Conservation (phyloP, 2,888 invertebrate genomes). For the Sesamia inferens region DNA sequence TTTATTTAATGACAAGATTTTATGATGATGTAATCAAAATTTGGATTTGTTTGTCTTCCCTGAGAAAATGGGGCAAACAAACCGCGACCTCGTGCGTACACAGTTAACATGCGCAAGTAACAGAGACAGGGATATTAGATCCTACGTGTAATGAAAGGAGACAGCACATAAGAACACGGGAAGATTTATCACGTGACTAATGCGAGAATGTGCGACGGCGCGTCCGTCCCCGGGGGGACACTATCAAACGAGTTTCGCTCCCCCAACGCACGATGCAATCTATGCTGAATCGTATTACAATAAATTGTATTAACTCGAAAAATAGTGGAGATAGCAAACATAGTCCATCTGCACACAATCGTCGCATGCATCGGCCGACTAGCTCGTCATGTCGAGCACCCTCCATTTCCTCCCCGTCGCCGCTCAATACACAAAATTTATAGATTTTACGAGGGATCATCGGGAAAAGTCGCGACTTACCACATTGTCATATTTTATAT, state of each 20-base stretch:
- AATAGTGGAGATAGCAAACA: constrained; percentile 90
- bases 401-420: constrained; percentile 79
- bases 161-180: constrained; percentile 79
- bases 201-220: constrained; percentile 86
- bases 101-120: constrained; percentile 81
- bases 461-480: constrained; percentile 83
- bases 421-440: constrained; percentile 83
- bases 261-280: constrained; percentile 89
- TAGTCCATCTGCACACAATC: constrained; percentile 89
- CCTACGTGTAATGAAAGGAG: constrained; percentile 77
- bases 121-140: constrained; percentile 78
- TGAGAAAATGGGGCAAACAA: constrained; percentile 78
- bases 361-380: constrained; percentile 76
- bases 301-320: constrained; percentile 90
- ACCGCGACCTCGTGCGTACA: constrained; percentile 76
- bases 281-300: constrained; percentile 90
- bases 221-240: constrained; percentile 86
- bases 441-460: constrained; percentile 89
- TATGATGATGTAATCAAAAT: constrained; percentile 61
- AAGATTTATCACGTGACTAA: constrained; percentile 90
- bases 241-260: constrained; percentile 89
- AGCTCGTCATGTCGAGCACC: constrained; percentile 73
- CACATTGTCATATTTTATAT: constrained; percentile 87
- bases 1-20: constrained; percentile 56
- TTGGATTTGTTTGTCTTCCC: constrained; percentile 62